Evolutionary conservation across 2,888 invertebrate species (phyloP).

Genomic region (Gryllus longicercus): DNA sequence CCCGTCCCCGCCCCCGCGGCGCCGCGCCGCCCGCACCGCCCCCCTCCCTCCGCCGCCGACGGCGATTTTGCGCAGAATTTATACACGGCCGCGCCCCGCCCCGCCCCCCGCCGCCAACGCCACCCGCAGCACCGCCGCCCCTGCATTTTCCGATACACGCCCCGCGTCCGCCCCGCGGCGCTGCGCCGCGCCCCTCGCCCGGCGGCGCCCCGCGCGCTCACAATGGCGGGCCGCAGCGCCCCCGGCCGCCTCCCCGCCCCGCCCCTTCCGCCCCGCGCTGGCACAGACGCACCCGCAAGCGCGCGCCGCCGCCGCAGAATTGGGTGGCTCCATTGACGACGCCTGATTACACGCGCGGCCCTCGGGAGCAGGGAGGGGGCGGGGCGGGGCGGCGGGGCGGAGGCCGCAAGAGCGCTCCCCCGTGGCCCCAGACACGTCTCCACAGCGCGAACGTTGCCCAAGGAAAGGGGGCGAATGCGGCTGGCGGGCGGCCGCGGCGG

Average conservation of each 20-base stretch:
- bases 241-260: not conserved
- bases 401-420: not conserved
- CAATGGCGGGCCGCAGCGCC: not conserved
- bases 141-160: conserved; percentile 2
- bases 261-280: not conserved
- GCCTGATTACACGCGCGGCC: not conserved
- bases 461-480: no score
- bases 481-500: no score
- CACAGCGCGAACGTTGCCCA: no score
- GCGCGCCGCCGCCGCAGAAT: not conserved
- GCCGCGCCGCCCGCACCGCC: conserved; percentile 26
- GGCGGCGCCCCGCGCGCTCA: not conserved
- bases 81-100: conserved; percentile 20
- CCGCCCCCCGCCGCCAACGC: not conserved
- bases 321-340: not conserved
- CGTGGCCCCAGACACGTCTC: no score
- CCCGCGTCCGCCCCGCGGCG: not conserved
- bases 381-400: not conserved
- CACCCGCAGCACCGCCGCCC: not conserved
- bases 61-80: conserved; percentile 29
- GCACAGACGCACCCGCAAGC: not conserved
- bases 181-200: not conserved
- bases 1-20: conserved; percentile 20
- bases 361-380: not conserved
- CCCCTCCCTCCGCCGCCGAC: conserved; percentile 20